Evolutionary conservation across 2,888 invertebrate genomes (phyloP), one percentile per base, ranked within the genome.

Genomic region (Cryptocephalus primarius): DNA sequence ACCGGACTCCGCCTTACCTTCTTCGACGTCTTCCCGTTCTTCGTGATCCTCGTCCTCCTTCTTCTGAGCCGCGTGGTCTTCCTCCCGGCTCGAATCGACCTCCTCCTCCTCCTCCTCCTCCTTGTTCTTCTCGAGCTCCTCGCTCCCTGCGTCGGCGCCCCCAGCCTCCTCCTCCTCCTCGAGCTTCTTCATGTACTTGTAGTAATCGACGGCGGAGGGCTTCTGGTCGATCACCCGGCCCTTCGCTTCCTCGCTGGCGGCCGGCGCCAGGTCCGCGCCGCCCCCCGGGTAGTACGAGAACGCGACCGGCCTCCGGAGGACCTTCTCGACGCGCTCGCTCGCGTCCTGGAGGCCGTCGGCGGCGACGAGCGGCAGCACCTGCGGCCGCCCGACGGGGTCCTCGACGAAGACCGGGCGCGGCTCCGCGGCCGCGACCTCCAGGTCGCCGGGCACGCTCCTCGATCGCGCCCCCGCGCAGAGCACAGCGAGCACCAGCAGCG

Each of bases 251-350:
- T 43, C 32, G 1, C 47, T 36, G 2, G 45, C 43, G 14, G 39
- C 38, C 9, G 44, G 40, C 13, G 49, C 44, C 39, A 54, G 41
- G 32, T 47, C 45, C 22, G 22, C 22, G 22, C 22, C 4, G 51
- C 49, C 11, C 36, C 44, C 10, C 42, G 31, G n/a, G 48, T 60
- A 61, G 43, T 59, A 64, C 1, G 63, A 62, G 51, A 66, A 66
- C 1, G 61, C 57, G 13, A 63, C n/a, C 10, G 66, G 68, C 36
- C 54, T 59, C 32, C 55, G 54, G 9, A 67, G 52, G 32, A 63
- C 48, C 53, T 67, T 68, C 48, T 65, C 63, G 22, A 63, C 53
- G 51, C 59, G 59, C 55, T 62, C 61, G 58, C 63, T 63, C 32
- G 63, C 62, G 42, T 46, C 53, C 51, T 52, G 55, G 39, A 53